Evolutionary conservation across 2,797 vertebrate genomes (phyloP), one percentile per base, ranked within the genome.

Genomic region (Bradypodion ventrale): DNA sequence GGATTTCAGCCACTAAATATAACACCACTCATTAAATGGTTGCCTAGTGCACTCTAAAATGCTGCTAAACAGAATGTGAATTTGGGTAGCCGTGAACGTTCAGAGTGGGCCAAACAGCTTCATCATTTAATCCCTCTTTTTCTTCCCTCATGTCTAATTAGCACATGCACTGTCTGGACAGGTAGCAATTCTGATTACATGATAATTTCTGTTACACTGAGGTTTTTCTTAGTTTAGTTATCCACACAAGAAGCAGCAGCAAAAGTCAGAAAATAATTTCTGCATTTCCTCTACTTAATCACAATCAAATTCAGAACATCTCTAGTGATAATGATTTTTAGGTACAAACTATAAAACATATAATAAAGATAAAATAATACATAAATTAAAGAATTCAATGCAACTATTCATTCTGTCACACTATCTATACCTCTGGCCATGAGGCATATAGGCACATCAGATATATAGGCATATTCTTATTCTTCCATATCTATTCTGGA

Each of bases 161-260:
- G 25, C 27, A 62, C 75, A 32, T 42, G 37, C 29, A 62, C 16
- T 49, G 32, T 37, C 35, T 75, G 23, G 32, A 27, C 44, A 35
- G 42, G 42, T 65, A 49, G 44, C 70, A 82, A 63, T 44, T 78
- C 59, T 62, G 7, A 78, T 44, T 63, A 63, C 75, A 78, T 78
- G 75, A 63, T 78, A 62, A 78, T 46, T 56, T 49, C n/a, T 62
- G 15, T 81, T 37, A 63, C 42, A n/a, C 27, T 74, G n/a, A 82
- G 42, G 35, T 65, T 74, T 63, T 27, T 72, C 25, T 75, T 25
- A 82, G 63, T 82, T 65, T 44, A 82, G 23, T 25, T 32, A 82
- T 82, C 35, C 60, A 74, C 13, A 62, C 23, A 65, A 37, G 32
- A 82, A 65, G 52, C 7, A 82, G 52, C 7, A 82, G 15, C 8